Percentiles rank a stretch among this genome's conserved stretches.
phyloP scores from a whole-genome alignment of 2,888 invertebrate genomes.

The Dermolepida albohirtum region DNA sequence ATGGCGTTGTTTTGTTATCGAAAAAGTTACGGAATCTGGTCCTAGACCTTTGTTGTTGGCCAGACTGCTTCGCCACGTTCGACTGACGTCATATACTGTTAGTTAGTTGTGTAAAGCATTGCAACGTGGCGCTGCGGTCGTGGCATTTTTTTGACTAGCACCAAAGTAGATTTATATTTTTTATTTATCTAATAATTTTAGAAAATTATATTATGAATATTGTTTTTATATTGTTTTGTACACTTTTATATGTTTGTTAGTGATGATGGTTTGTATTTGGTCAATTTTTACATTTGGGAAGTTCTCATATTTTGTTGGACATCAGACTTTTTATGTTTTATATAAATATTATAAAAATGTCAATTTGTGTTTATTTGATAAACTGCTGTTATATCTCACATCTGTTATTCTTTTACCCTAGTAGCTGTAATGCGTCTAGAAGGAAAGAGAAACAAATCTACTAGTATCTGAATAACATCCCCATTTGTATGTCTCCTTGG shows the following conservation, averaged over 20 bases:
- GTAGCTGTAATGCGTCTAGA: no score
- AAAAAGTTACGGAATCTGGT: slow-evolving; percentile 36
- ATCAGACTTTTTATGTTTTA: slow-evolving; percentile 67
- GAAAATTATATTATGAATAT: slow-evolving; percentile 54
- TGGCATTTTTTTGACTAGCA: slow-evolving; percentile 60
- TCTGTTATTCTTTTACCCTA: slow-evolving; percentile 43
- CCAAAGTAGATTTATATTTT: slow-evolving; percentile 64
- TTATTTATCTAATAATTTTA: slow-evolving; percentile 53
- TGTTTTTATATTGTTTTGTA: slow-evolving; percentile 66
- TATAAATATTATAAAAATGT: slow-evolving; percentile 66
- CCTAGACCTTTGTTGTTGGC: slow-evolving; percentile 63
- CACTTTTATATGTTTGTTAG: slow-evolving; percentile 67
- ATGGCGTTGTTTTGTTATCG: slow-evolving; percentile 35
- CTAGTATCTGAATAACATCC: background rate
- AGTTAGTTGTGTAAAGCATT: slow-evolving; percentile 34
- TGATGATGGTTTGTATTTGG: slow-evolving; percentile 60
- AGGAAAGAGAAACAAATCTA: no score
- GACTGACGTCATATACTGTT: slow-evolving; percentile 6
- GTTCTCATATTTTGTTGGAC: slow-evolving; percentile 66
- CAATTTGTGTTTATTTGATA: slow-evolving; percentile 66
- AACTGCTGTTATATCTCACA: slow-evolving; percentile 64
- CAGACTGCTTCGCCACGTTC: slow-evolving; percentile 57
- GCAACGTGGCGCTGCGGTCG: slow-evolving; percentile 53
- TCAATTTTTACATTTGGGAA: slow-evolving; percentile 54
- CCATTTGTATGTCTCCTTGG: background rate